phyloP scores from a whole-genome alignment of 2,113 vertebrate species.

The Lipophrys pholis region DNA sequence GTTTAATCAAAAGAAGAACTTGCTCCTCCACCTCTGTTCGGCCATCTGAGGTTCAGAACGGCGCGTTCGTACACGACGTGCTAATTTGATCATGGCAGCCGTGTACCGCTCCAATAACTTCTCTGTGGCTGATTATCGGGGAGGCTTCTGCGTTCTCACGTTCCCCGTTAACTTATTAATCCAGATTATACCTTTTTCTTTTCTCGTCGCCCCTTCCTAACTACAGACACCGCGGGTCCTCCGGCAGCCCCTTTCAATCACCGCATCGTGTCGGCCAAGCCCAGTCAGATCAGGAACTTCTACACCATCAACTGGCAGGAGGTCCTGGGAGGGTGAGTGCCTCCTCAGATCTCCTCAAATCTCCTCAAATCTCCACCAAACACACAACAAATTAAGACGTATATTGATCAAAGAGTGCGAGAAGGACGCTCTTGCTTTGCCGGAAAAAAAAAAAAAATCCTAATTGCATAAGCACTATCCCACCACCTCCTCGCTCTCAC shows the following conservation, averaged over 20 bases:
- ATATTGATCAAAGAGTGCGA: conserved; percentile 42
- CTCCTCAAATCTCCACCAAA: conserved; percentile 12
- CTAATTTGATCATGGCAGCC: conserved; percentile 41
- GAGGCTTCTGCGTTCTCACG: conserved; percentile 40
- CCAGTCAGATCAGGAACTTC: conserved; percentile 88
- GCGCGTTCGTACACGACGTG: conserved; percentile 23
- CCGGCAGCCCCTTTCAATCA: conserved; percentile 92
- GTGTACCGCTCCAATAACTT: conserved; percentile 5
- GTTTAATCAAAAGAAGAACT: background rate
- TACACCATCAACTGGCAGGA: conserved; percentile 92
- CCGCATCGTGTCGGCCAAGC: conserved; percentile 91
- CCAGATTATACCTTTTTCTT: conserved; percentile 33
- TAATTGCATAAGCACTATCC: conserved; percentile 59
- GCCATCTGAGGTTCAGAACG: conserved; percentile 34
- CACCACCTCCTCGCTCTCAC: background rate
- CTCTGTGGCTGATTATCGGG: conserved; percentile 31
- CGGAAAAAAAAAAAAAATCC: conserved; percentile 31
- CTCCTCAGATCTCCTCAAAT: conserved; percentile 14
- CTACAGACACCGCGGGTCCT: conserved; percentile 83
- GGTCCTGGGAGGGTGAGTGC: conserved; percentile 91
- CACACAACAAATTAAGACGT: background rate
- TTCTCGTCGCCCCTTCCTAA: conserved; percentile 16
- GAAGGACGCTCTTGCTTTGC: conserved; percentile 42
- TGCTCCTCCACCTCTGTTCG: conserved; percentile 3
- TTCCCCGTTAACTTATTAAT: conserved; percentile 45